These are phyloP conservation scores for Melitaea athalia DNA, from an alignment of 2,888 invertebrate genomes.

Conservation along the genomic window DNA sequence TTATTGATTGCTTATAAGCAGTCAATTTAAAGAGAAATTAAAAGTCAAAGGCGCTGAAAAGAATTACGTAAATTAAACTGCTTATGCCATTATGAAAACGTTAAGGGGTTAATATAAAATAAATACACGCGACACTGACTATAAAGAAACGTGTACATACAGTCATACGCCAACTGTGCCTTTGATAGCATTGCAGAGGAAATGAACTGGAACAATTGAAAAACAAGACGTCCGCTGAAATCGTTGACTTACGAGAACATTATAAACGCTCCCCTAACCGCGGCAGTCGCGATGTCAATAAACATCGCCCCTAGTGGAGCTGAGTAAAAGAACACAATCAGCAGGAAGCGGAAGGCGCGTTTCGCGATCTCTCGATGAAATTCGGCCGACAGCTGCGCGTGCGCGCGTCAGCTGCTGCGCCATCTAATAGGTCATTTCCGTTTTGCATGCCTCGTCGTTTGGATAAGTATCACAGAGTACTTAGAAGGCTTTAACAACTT, in stretches of 20 bases:
- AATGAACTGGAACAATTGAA: conserved; percentile 16
- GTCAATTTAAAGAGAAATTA: neutral
- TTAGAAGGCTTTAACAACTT: conserved; percentile 33
- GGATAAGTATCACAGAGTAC: conserved; percentile 40
- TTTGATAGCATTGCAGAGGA: conserved; percentile 5
- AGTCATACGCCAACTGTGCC: conserved; percentile 2
- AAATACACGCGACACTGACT: neutral
- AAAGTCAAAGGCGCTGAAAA: neutral
- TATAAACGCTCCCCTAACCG: conserved; percentile 23
- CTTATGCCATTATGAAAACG: no score
- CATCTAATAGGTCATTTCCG: conserved; percentile 78
- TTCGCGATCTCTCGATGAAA: conserved; percentile 79
- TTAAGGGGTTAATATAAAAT: neutral
- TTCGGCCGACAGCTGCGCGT: conserved; percentile 76
- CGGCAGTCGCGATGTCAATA: conserved; percentile 52
- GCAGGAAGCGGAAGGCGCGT: conserved; percentile 80
- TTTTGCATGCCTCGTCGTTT: conserved; percentile 55
- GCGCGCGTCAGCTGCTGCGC: conserved; percentile 61
- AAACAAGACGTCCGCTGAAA: conserved; percentile 29
- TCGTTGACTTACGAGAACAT: conserved; percentile 26
- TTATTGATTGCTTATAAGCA: no score
- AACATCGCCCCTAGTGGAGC: conserved; percentile 62
- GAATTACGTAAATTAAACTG: neutral
- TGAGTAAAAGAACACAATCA: conserved; percentile 67
- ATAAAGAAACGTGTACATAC: neutral